Base-by-base conservation (phyloP, 2,888 invertebrate species). In the Rhagophthalmus giganteus region DNA sequence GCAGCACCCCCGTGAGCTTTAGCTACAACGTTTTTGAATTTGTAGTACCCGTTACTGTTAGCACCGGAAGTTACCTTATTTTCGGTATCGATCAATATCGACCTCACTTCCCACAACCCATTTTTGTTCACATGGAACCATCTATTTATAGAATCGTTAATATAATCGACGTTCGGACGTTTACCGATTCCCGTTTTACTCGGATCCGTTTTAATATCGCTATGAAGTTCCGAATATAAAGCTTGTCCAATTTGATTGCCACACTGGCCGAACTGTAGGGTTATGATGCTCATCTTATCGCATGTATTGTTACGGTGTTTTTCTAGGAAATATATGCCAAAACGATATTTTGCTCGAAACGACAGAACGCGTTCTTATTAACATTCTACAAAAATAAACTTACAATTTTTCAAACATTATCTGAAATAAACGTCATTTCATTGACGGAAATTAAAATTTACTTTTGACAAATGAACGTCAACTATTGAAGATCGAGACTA, bases 261-360 rank as follows among this genome's bases (percentile, higher is more conserved):
- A 62, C 79, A 80, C 61, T 80, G 80, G 6, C 80, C 80, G 57
- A 78, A 78, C 63, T 79, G 78, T 47, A 80, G 52, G 8, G 76
- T 74, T 25, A 79, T 62, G 66, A 78, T 71, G 53, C 68, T 68
- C 72, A 72, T 72, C 55, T 32, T 20, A n/a, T n/a, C n/a, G n/a
- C n/a, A n/a, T n/a, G n/a, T n/a, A n/a, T n/a, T n/a, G n/a, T n/a
- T n/a, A n/a, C n/a, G n/a, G n/a, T n/a, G n/a, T n/a, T n/a, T n/a
- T n/a, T n/a, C n/a, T n/a, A n/a, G n/a, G n/a, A n/a, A n/a, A n/a
- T n/a, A n/a, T n/a, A n/a, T n/a, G n/a, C n/a, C n/a, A n/a, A n/a
- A n/a, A n/a, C n/a, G n/a, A n/a, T n/a, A n/a, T n/a, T n/a, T n/a
- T n/a, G n/a, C n/a, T n/a, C n/a, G n/a, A n/a, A n/a, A n/a, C n/a